Evolutionary conservation across 1,140 invertebrate species (phyloP), one percentile per base, ranked within the genome.

Genomic region (Drosophila kanapiae): DNA sequence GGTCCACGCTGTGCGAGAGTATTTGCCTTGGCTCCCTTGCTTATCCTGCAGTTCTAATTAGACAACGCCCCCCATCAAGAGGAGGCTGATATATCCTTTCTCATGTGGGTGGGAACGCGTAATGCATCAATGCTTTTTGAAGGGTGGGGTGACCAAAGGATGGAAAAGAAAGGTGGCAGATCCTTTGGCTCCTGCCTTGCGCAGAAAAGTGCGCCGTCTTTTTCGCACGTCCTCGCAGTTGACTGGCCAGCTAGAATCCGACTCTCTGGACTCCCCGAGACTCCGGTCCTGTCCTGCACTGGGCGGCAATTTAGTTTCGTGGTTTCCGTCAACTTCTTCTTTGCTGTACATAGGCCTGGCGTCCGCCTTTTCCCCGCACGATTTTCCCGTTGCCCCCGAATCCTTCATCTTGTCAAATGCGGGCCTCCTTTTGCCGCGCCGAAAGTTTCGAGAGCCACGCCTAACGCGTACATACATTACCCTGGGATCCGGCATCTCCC

Each of bases 141-240:
- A 10, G 35, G 6, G 4, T 23, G 27, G 27, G 16, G 18, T 6
- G 11, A 16, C 33, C 10, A 45, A 35, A 47, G 58, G 37, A 58
- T n/a, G 59, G n/a, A n/a, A n/a, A n/a, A n/a, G n/a, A n/a, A n/a
- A n/a, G n/a, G 29, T 64, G 60, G 65, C 60, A 65, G 47, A 70
- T 82, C 60, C 53, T 54, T 63, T 75, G 38, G 70, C 49, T 56
- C 53, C 53, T 76, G 83, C 77, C 84, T 56, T 80, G 84, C 85
- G 84, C 85, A 85, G 85, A 90, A 88, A 90, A 88, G 85, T 65
- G 70, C 81, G 85, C 85, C 74, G 82, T 88, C 85, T 90, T 88
- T 85, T 90, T 88, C 78, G 85, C 85, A 90, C 81, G 59, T 65
- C 84, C 64, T 72, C 70, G 58, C 74, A 78, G 74, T 70, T 85